Conservation (phyloP, 2,113 vertebrate species). For the Poeciliopsis retropinna region DNA sequence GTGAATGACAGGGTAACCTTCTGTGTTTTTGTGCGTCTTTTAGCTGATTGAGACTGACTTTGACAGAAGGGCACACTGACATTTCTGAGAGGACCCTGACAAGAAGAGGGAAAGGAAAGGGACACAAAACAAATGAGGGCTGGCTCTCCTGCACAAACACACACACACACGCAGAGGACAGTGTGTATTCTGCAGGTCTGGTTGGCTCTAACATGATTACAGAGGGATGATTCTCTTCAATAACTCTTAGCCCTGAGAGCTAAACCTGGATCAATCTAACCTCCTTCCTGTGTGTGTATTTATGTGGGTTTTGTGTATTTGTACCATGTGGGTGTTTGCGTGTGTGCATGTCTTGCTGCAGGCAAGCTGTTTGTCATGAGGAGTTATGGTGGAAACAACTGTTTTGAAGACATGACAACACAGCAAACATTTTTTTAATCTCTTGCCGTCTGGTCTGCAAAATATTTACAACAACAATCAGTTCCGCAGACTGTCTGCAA, state of each 20-base stretch:
- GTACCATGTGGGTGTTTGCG: conserved; percentile 18
- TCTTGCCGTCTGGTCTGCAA: not conserved
- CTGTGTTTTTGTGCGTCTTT: conserved; percentile 59
- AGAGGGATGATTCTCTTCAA: conserved; percentile 83
- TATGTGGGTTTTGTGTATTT: conserved; percentile 36
- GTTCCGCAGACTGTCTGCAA: not conserved
- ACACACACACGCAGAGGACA: conserved; percentile 36
- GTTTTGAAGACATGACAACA: conserved; percentile 34
- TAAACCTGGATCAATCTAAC: conserved; percentile 83
- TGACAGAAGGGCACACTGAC: conserved; percentile 78
- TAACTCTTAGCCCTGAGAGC: conserved; percentile 85
- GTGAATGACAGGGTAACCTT: conserved; percentile 78
- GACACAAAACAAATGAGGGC: conserved; percentile 70
- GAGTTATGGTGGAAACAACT: conserved; percentile 44
- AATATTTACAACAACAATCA: conserved; percentile 1
- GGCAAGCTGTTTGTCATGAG: conserved; percentile 62
- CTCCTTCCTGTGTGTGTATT: conserved; percentile 71
- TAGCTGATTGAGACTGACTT: conserved; percentile 76
- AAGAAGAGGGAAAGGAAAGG: conserved; percentile 71
- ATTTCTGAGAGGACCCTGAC: conserved; percentile 74
- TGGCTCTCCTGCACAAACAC: conserved; percentile 12
- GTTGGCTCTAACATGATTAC: conserved; percentile 82
- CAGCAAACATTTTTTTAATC: conserved; percentile 6
- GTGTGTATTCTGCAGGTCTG: conserved; percentile 75
- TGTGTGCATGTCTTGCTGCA: conserved; percentile 46